These are phyloP conservation scores for Zootoca vivipara DNA, from an alignment of 2,113 vertebrate genomes.

Conservation along the genomic window DNA sequence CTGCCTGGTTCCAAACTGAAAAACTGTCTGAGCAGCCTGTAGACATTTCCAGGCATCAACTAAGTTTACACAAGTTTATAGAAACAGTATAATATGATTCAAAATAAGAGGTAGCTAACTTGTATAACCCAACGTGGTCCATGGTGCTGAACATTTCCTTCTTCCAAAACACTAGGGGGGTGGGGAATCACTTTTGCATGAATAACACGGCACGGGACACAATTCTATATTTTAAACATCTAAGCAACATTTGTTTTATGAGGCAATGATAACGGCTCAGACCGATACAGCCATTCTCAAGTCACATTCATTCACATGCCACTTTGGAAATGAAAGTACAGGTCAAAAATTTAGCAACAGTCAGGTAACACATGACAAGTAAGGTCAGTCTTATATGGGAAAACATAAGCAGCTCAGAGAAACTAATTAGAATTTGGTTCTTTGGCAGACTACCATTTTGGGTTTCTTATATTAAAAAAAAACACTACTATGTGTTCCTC, in stretches of 20 bases:
- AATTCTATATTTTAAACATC: background rate
- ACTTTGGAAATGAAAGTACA: background rate
- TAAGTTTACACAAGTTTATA: background rate
- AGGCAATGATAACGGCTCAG: background rate
- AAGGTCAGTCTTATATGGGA: background rate
- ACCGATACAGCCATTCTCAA: background rate
- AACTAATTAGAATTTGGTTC: slow-evolving; percentile 40
- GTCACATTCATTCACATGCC: background rate
- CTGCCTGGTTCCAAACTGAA: background rate
- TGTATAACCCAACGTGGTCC: slow-evolving; percentile 12
- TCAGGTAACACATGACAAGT: background rate
- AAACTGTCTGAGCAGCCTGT: background rate
- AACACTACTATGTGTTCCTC: background rate
- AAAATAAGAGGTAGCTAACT: background rate
- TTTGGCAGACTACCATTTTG: slow-evolving; percentile 33
- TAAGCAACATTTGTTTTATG: background rate
- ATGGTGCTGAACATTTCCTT: slow-evolving; percentile 25
- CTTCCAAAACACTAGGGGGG: background rate
- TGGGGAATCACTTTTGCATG: background rate
- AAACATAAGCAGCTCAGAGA: background rate
- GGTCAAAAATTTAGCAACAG: background rate
- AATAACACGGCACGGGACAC: background rate
- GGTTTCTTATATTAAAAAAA: background rate
- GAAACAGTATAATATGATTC: background rate
- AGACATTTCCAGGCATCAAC: background rate